phyloP scores from a whole-genome alignment of 2,888 invertebrate species.

The Leucoma salicis region DNA sequence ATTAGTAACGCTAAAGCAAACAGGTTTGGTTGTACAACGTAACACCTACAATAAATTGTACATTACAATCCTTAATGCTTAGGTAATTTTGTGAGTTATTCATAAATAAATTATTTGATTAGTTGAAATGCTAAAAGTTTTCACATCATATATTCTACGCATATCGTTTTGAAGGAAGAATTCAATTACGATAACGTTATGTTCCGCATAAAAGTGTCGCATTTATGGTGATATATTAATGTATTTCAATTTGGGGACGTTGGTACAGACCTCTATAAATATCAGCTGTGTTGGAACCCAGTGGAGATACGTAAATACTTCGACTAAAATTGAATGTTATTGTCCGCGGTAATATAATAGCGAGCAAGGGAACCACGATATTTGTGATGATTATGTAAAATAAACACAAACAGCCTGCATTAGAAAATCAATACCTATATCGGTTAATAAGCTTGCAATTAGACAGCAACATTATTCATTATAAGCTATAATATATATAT shows the following conservation, averaged over 20 bases:
- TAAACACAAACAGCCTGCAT: too few species aligned
- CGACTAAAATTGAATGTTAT: conserved; percentile 77
- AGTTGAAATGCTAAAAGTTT: conserved; percentile 41
- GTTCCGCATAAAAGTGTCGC: conserved; percentile 79
- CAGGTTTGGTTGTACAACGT: too few species aligned
- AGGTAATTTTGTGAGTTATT: too few species aligned
- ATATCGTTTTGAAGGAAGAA: conserved; percentile 70
- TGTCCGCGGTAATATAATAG: conserved; percentile 55
- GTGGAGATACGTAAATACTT: conserved; percentile 74
- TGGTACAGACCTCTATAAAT: conserved; percentile 80
- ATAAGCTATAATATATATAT: too few species aligned
- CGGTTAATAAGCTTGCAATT: too few species aligned
- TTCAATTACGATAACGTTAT: conserved; percentile 81
- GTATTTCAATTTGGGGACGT: conserved; percentile 80
- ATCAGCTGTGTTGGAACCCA: conserved; percentile 65
- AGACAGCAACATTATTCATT: too few species aligned
- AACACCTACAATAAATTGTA: too few species aligned
- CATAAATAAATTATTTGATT: conserved; percentile 19
- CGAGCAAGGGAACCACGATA: conserved; percentile 40
- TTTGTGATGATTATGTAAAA: conserved; percentile 42
- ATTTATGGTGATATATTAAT: conserved; percentile 82
- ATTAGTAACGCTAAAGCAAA: too few species aligned
- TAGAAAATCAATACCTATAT: conserved; percentile 7
- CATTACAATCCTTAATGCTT: too few species aligned
- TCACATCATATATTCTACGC: conserved; percentile 48